Conservation (phyloP, 2,888 invertebrate genomes). For the Clitarchus hookeri region DNA sequence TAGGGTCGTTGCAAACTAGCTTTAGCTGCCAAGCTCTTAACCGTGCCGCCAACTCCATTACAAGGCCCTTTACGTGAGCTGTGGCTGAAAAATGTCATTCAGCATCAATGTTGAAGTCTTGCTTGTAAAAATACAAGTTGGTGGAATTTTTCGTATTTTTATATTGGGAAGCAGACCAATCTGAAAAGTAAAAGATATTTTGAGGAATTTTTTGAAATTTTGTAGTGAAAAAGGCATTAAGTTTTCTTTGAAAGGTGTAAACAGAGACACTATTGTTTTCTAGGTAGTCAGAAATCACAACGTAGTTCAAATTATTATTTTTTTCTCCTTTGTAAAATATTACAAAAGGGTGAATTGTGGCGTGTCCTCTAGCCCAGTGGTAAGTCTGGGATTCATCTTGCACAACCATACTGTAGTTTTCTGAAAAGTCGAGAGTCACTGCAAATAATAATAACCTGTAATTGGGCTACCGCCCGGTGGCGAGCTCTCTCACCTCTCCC, state of each 20-base stretch:
- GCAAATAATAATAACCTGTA: no score
- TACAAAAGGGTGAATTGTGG: slow-evolving; percentile 17
- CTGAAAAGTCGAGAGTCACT: no score
- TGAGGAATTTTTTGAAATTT: neutral
- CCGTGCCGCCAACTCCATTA: neutral
- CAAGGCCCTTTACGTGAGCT: slow-evolving; percentile 19
- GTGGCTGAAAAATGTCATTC: slow-evolving; percentile 24
- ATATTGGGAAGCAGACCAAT: slow-evolving; percentile 19
- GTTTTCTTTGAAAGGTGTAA: slow-evolving; percentile 21
- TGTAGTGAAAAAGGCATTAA: neutral
- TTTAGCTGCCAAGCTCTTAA: neutral
- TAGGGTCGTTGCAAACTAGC: neutral
- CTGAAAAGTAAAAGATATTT: slow-evolving; percentile 24
- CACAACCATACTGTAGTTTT: neutral
- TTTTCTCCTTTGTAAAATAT: slow-evolving; percentile 32
- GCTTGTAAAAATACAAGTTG: slow-evolving; percentile 5
- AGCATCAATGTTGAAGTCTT: no score
- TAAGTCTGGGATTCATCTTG: slow-evolving; percentile 11
- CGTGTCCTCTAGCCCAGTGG: neutral
- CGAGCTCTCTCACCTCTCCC: no score
- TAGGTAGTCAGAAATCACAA: neutral
- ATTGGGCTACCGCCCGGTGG: no score
- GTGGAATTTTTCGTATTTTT: slow-evolving; percentile 27
- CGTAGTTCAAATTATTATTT: neutral
- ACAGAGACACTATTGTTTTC: slow-evolving; percentile 19